These are phyloP conservation scores for Mermis nigrescens DNA, from an alignment of 2,888 invertebrate species.

Conservation along the genomic window DNA sequence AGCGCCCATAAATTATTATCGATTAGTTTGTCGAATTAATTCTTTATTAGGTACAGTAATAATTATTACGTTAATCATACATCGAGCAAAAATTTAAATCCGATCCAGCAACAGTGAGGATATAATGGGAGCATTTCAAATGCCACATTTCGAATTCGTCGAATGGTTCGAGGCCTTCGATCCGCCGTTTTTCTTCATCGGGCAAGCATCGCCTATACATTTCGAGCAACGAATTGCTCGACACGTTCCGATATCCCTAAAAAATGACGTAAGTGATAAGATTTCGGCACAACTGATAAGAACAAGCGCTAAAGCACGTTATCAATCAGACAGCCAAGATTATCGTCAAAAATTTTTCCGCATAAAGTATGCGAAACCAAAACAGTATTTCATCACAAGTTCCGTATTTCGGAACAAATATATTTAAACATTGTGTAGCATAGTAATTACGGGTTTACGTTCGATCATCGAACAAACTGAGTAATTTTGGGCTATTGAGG, in stretches of 20 bases:
- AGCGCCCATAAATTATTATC: too few species aligned
- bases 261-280: background rate
- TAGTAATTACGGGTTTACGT: too few species aligned
- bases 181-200: slow-evolving; percentile 27
- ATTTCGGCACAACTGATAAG: background rate
- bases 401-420: background rate
- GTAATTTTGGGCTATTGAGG: too few species aligned
- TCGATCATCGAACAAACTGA: too few species aligned
- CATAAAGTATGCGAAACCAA: slow-evolving; percentile 3
- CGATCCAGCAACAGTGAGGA: slow-evolving; percentile 34
- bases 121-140: slow-evolving; percentile 38
- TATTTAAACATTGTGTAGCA: too few species aligned
- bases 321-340: slow-evolving; percentile 5
- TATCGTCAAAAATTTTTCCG: background rate
- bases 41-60: too few species aligned
- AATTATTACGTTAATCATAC: too few species aligned
- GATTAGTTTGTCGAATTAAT: too few species aligned
- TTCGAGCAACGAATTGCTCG: slow-evolving; percentile 31
- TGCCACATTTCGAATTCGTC: slow-evolving; percentile 40
- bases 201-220: slow-evolving; percentile 30
- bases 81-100: too few species aligned
- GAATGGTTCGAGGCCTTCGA: slow-evolving; percentile 36
- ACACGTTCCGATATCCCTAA: background rate
- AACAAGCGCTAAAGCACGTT: background rate
- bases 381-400: background rate